Base-by-base conservation (phyloP, 2,113 vertebrate genomes). In the Hippocampus mohnikei region DNA sequence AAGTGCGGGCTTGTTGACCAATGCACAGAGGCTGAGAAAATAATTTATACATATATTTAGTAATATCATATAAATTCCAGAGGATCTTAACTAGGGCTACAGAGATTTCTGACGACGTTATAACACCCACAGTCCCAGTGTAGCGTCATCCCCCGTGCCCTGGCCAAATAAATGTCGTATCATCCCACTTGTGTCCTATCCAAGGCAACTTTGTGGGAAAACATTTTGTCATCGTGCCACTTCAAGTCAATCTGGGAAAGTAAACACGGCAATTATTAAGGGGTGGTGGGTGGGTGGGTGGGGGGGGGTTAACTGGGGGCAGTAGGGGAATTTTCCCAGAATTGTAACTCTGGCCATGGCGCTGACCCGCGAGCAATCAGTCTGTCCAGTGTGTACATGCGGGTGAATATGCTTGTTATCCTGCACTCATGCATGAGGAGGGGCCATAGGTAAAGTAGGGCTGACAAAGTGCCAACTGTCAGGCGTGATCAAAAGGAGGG, bases 261-360 rank as follows among this genome's bases (percentile, higher is more conserved):
- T 81, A 83, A 88, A 90, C 81, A 83, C 37, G 67, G 12, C 56
- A 80, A 82, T 83, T 73, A 77, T n/a, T n/a, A 27, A 2, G 53
- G 29, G 3, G 25, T 37, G 33, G 33, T 37, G 33, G 5, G 5
- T 5, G 6, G 71, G 71, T 56, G 52, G n/a, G 13, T 25, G 5
- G 33, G 6, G 71, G 71, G 60, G 52, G n/a, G 13, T 25, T 18
- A 67, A 37, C 33, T 6, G 5, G 5, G 33, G 33, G 33, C 33
- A 42, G 56, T 64, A 21, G 62, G 64, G 53, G 58, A 60, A 50
- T 77, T 88, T 88, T 82, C 83, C 74, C 44, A 73, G 87, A 85
- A 78, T 61, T 70, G 67, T 70, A 76, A 66, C 15, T 68, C 58
- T 9, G 67, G 40, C 46, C 78, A 73, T 4, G 7, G 42, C 48